Evolutionary conservation across 1,140 invertebrate species (phyloP).

Genomic region (Rhopalosiphum padi): DNA sequence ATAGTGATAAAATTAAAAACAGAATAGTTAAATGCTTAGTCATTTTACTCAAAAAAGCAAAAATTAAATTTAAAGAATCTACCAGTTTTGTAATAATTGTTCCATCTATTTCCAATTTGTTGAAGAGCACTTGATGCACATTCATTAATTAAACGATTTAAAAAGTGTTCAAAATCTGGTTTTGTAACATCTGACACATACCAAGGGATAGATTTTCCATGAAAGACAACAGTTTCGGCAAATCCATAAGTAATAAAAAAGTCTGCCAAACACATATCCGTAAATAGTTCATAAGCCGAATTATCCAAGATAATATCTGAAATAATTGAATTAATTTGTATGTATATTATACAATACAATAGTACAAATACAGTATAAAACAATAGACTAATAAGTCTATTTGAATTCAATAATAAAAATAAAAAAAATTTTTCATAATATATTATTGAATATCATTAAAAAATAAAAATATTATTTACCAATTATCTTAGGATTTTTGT

Average conservation of each 20-base stretch:
- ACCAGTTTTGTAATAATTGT: slow-evolving; percentile 40
- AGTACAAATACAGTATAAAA: background rate
- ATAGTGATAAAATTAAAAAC: background rate
- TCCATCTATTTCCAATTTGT: slow-evolving; percentile 41
- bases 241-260: slow-evolving; percentile 75
- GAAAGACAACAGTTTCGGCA: slow-evolving; percentile 77
- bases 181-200: slow-evolving; percentile 90
- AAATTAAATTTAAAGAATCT: background rate
- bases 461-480: background rate
- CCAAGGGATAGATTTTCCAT: slow-evolving; percentile 93
- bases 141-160: slow-evolving; percentile 66
- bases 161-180: slow-evolving; percentile 78
- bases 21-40: background rate
- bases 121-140: slow-evolving; percentile 62
- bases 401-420: background rate
- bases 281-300: slow-evolving; percentile 90
- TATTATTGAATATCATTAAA: background rate
- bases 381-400: background rate
- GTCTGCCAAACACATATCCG: slow-evolving; percentile 87
- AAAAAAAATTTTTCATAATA: background rate
- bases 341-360: background rate
- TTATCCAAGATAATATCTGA: slow-evolving; percentile 91
- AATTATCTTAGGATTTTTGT: slow-evolving; percentile 22
- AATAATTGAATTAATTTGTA: slow-evolving; percentile 39
- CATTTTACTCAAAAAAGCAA: background rate